Conservation (phyloP, 2,888 invertebrate species). For the Heliconius charithonia region DNA sequence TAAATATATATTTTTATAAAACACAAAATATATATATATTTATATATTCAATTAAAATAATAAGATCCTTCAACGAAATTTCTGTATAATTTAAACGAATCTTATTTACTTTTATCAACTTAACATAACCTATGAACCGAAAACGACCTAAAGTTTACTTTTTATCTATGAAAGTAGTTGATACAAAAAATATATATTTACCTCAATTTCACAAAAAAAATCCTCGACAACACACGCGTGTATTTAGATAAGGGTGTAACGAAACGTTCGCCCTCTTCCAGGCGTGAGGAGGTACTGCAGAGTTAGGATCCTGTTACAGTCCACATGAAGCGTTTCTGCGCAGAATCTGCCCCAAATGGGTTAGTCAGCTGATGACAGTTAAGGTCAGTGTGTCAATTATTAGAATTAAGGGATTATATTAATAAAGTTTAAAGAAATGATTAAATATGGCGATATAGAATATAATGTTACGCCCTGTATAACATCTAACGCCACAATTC, state of each 20-base stretch:
- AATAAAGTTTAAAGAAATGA: not conserved
- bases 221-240: conserved; percentile 42
- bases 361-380: conserved; percentile 75
- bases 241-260: conserved; percentile 33
- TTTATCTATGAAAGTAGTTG: not conserved
- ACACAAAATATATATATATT: not conserved
- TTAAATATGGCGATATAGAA: not conserved
- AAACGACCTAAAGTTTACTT: not conserved
- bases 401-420: conserved; percentile 8
- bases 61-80: not conserved
- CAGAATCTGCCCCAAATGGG: conserved; percentile 61
- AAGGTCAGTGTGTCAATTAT: conserved; percentile 76
- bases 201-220: conserved; percentile 10
- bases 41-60: not conserved
- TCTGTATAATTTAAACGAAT: not conserved
- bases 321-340: conserved; percentile 65
- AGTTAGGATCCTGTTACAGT: conserved; percentile 60
- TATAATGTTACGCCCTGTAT: not conserved
- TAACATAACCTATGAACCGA: not conserved
- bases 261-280: conserved; percentile 54
- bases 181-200: conserved; percentile 1
- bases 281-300: conserved; percentile 67
- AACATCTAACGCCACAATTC: not conserved
- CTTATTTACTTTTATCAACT: not conserved
- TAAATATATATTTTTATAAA: too few relatives aligned